Evolutionary conservation across 2,113 vertebrate genomes (phyloP).

Genomic region (Elaphurus davidianus): DNA sequence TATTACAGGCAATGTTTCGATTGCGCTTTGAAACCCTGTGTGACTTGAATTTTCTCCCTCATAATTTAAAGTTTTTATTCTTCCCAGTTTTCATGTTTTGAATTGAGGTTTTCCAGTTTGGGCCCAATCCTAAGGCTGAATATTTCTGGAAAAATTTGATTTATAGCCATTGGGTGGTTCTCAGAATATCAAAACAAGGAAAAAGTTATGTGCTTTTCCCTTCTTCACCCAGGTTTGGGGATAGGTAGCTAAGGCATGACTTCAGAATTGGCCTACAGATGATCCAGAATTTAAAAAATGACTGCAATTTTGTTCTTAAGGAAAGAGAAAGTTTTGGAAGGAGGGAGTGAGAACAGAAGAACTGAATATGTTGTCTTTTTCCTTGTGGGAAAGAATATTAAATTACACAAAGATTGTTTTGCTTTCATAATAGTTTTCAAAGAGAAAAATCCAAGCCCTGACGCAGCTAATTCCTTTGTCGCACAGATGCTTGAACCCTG

Average conservation of each 20-base stretch:
- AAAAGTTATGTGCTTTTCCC: background rate
- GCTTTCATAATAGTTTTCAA: background rate
- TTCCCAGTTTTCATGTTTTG: constrained; percentile 13
- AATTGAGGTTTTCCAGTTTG: constrained; percentile 29
- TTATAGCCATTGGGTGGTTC: constrained; percentile 28
- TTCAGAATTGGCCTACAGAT: constrained; percentile 9
- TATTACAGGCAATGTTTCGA: background rate
- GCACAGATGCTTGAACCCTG: background rate
- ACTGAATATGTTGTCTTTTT: background rate
- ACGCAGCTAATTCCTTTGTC: background rate
- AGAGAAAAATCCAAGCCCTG: background rate
- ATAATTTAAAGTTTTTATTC: background rate
- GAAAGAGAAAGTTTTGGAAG: background rate
- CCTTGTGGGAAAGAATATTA: background rate
- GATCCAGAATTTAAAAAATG: background rate
- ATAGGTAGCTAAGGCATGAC: constrained; percentile 29
- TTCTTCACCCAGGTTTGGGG: background rate
- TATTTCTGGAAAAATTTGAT: constrained; percentile 43
- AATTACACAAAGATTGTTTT: background rate
- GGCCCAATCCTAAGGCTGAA: background rate
- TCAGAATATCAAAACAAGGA: constrained; percentile 50
- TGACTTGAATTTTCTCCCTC: background rate
- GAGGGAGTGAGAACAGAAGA: background rate
- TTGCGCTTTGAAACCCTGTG: background rate
- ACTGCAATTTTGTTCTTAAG: background rate